Evolutionary conservation across 2,888 invertebrate species (phyloP), one percentile per base, ranked within the genome.

Genomic region (Noctua comes): DNA sequence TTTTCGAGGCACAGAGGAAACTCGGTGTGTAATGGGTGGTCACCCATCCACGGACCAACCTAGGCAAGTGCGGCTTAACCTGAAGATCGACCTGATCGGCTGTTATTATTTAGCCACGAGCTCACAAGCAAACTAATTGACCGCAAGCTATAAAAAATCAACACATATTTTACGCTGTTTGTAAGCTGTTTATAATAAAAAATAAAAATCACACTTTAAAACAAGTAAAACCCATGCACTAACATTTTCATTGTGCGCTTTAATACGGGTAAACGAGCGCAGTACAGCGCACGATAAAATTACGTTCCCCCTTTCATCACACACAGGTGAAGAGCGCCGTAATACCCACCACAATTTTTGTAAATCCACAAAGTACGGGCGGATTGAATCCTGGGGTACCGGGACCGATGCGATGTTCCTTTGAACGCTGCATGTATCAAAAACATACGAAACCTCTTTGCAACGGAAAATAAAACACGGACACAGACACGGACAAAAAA

Each of bases 351-450:
- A 91, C 93, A 92, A 91, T 93, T 93, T 94, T 93, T 91, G 89
- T 91, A 94, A 94, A 93, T 93, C 94, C 94, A 88, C 92, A 91
- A 93, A 94, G 93, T 89, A 90, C 88, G 82, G 75, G 78, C 85
- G 89, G 89, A 92, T 94, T 93, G 88, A 91, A 93, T 92, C 91
- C 88, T 82, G 78, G 78, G 88, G 90, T 43, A 66, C 43, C 43
- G n/a, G 43, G 43, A 36, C 87, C 90, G 89, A 90, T 88, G 89
- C 90, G 89, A 90, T 88, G 89, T 83, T 90, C 88, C 93, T 95
- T 94, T 95, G 94, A 94, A 91, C 90, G 88, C 77, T 88, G 90
- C 89, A 91, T 82, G 86, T 88, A 90, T 88, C 81, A 88, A 90
- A 87, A 89, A 90, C 88, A 90, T 86, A 76, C 43, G 76, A 82